phyloP scores from a whole-genome alignment of 2,113 vertebrate species.

The Aptenodytes forsteri region DNA sequence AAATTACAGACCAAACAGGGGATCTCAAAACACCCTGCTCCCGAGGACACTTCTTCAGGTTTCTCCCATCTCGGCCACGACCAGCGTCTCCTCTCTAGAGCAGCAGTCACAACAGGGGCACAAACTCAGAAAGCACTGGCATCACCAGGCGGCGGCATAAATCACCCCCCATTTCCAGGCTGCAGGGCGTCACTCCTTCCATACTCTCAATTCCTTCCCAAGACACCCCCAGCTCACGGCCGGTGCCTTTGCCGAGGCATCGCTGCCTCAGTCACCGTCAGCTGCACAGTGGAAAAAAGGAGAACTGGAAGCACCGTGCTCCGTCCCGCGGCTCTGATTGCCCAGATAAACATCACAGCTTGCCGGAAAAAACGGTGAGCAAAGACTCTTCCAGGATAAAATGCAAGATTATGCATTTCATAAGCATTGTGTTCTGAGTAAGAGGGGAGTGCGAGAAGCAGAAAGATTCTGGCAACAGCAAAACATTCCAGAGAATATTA shows the following conservation, averaged over 20 bases:
- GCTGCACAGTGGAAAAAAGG: background rate
- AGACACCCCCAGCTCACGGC: background rate
- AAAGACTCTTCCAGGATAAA: background rate
- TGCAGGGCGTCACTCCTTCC: background rate
- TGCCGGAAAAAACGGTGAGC: background rate
- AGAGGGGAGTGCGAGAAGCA: background rate
- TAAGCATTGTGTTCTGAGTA: background rate
- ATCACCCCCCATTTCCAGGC: background rate
- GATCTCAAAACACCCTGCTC: background rate
- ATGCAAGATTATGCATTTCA: background rate
- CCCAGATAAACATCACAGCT: background rate
- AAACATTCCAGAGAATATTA: background rate
- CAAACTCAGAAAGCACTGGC: background rate
- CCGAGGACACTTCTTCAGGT: background rate
- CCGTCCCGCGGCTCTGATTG: background rate
- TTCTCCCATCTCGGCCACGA: background rate
- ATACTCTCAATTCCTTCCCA: background rate
- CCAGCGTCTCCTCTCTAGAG: background rate
- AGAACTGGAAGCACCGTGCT: background rate
- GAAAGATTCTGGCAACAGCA: background rate
- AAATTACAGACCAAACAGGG: background rate
- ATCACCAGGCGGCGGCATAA: background rate
- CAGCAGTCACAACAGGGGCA: background rate
- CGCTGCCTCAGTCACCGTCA: background rate
- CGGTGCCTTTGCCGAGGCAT: background rate